Base-by-base conservation (phyloP, 2,113 vertebrate genomes). In the Naja naja region DNA sequence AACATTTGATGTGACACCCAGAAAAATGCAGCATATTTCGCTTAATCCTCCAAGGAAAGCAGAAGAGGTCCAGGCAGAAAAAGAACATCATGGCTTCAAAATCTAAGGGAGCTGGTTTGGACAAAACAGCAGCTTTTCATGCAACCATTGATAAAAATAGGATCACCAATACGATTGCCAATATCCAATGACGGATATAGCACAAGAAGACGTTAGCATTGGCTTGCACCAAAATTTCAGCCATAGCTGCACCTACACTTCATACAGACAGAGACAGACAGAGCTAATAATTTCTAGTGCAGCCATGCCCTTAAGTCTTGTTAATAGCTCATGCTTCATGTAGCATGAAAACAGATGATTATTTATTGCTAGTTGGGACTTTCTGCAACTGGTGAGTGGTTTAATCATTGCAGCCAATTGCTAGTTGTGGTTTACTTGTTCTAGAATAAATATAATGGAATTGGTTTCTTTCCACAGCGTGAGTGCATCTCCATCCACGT, bases 401-500 rank as follows among this genome's bases (percentile, higher is more conserved):
- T 81, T 45, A 54, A 56, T n/a, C 7, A 11, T 88, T 58, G 88
- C 23, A 54, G 45, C n/a, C 34, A 9, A 34, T 30, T 34, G 39
- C 22, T 20, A 89, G 18, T 20, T 11, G 47, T n/a, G 47, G 4
- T 34, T 25, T 45, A 34, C 69, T n/a, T 58, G 4, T 20, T 91
- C 23, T n/a, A 20, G 27, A 20, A 27, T 5, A 34, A 43, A 27
- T 34, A 27, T 52, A 47, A 12, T 53, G 16, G 34, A 27, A 49
- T 22, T 88, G 30, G 74, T 4, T 53, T 88, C 86, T 88, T 47
- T 88, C 64, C 22, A 27, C 95, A 98, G 97, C 97, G 97, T 92
- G 97, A 98, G 96, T 97, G 98, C 89, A 98, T 98, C 96, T 97
- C 96, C 88, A 96, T 97, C 93, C 97, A 97, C 0, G 97, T 98